Conservation (phyloP, 2,113 vertebrate genomes). For the Nothocercus nigrocapillus region DNA sequence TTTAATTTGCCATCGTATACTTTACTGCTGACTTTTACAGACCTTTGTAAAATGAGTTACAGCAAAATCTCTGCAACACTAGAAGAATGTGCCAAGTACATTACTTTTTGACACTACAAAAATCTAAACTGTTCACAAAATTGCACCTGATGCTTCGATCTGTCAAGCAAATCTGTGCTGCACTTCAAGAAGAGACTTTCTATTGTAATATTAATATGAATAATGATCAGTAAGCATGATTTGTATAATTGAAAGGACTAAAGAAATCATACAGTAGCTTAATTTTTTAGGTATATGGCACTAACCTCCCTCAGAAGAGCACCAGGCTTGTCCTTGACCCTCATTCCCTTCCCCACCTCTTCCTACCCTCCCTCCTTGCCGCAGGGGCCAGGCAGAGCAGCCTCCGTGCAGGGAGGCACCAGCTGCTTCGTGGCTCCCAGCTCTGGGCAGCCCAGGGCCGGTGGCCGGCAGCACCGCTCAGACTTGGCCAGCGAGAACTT, state of each 20-base stretch:
- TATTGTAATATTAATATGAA: not conserved
- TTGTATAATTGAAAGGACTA: not conserved
- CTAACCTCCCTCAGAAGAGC: not conserved
- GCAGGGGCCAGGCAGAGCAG: not conserved
- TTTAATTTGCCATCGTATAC: not conserved
- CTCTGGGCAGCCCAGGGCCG: fast-evolving
- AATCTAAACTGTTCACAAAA: not conserved
- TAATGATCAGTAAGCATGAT: not conserved
- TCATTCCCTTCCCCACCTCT: not conserved
- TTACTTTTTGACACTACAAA: not conserved
- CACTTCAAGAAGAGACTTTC: not conserved
- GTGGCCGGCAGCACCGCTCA: not conserved
- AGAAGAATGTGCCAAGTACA: not conserved
- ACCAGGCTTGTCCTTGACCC: not conserved
- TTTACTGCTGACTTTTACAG: slow-evolving; percentile 7
- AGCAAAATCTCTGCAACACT: not conserved
- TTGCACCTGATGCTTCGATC: not conserved
- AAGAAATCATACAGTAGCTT: not conserved
- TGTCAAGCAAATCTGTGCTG: not conserved
- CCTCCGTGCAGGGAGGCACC: not conserved
- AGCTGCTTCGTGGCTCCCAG: fast-evolving
- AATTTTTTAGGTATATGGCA: not conserved
- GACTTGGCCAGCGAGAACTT: not conserved
- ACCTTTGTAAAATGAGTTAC: not conserved
- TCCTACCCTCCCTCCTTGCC: not conserved